Base-by-base conservation (phyloP, 2,113 vertebrate species). In the Abramis brama region DNA sequence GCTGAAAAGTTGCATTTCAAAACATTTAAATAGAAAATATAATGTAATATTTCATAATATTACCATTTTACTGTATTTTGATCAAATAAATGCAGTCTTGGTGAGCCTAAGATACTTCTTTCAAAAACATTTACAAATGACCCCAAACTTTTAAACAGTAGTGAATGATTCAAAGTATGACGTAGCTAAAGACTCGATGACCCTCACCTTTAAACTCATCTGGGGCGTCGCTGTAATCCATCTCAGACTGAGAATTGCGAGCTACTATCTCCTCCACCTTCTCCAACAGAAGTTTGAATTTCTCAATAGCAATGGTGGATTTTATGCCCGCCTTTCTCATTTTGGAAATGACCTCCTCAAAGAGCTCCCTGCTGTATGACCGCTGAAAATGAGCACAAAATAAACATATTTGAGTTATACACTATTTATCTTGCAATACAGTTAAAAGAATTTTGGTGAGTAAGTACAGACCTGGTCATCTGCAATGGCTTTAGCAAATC, bases 251-350 rank as follows among this genome's bases (percentile, higher is more conserved):
- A 7, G 97, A 98, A 2, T 99, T 99, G 93, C 96, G 97, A 85
- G 97, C 97, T 23, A 99, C 98, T 1, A 98, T 99, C 91, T 99
- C 97, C 75, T 99, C 98, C 83, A 99, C 98, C 52, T 97, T 99
- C 89, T 99, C 98, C 0, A 95, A 97, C 43, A 99, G 95, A 87
- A 99, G 97, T 90, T 97, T 98, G 91, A 99, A 99, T 93, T 99
- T 99, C 91, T 99, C 98, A 89, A 99, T 98, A 33, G 98, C 98
- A 82, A 99, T 99, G 3, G 97, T 99, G 23, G 98, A 99, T 74
- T 99, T 99, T 91, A 99, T 99, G 57, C 98, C 98, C 47, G 98
- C 98, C 91, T 99, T 99, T 78, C 95, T 96, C 98, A 99, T 98
- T 94, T 99, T 99, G 2, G 96, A 99, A 91, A 99, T 99, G 0